Base-by-base conservation (phyloP, 2,888 invertebrate genomes). In the Dasypogon diadema region DNA sequence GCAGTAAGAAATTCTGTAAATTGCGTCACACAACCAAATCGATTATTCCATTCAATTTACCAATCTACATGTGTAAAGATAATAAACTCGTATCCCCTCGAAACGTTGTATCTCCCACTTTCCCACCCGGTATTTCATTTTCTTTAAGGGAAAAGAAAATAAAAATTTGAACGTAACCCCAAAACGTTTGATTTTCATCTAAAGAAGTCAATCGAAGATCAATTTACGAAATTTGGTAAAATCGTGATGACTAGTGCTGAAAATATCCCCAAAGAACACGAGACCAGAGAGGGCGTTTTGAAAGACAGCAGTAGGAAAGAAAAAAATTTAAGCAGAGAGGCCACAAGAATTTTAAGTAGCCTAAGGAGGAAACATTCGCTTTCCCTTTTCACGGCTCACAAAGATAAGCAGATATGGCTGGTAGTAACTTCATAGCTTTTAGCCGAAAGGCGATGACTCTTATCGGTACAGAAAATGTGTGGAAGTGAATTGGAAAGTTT, bases 281-380 rank as follows among this genome's bases (percentile, higher is more conserved):
- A n/a, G n/a, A n/a, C n/a, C 21, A n/a, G 21, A 30, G 12, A 21
- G 16, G 18, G 14, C 10, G 30, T 34, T 14, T 14, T 37, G 21
- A 18, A 60, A 60, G 37, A 42, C 60, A 60, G 37, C 12, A 3
- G 34, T n/a, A 30, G 30, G 30, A 30, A 8, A 30, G 34, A 60
- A 60, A 58, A 60, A 60, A 60, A 37, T 60, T 60, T 34, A 58
- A 65, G 24, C 37, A 22, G 63, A 22, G 48, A 65, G 65, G 24
- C 65, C 65, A 42, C 42, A 65, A 37, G 65, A 65, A 65, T 65
- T 65, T 65, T 48, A 65, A 65, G 48, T 48, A 65, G 65, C 22
- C 18, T n/a, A n/a, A n/a, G n/a, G 22, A 46, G 24, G 46, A 65
- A 65, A 24, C 46, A 65, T 46, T 26, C 46, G 48, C 65, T 65